Evolutionary conservation across 2,797 vertebrate genomes (phyloP).

Genomic region (Myotis pilosus): DNA sequence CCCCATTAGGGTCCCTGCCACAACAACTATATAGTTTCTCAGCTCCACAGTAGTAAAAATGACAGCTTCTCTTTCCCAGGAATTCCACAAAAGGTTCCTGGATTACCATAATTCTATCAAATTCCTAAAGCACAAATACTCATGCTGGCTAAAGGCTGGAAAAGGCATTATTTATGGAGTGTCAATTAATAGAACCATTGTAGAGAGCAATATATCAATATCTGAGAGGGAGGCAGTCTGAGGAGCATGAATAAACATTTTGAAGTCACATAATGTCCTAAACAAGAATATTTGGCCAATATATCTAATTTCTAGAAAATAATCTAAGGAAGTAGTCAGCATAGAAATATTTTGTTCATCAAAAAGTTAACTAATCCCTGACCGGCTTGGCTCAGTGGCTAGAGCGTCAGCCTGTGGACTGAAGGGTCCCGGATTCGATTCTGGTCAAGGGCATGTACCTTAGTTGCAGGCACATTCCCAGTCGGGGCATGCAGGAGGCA

Average conservation of each 20-base stretch:
- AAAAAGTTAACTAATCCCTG: background rate
- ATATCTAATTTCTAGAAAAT: background rate
- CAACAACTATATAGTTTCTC: background rate
- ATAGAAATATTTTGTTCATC: background rate
- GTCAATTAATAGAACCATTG: background rate
- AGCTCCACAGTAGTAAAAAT: background rate
- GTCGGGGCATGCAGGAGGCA: too few relatives aligned
- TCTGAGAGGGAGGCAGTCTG: background rate
- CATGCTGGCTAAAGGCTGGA: background rate
- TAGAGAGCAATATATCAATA: background rate
- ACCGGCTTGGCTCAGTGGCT: too few relatives aligned
- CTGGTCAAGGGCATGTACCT: too few relatives aligned
- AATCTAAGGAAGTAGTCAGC: background rate
- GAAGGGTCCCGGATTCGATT: too few relatives aligned
- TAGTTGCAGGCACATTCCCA: too few relatives aligned
- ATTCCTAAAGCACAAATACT: background rate
- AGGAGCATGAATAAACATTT: background rate
- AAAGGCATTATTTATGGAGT: background rate
- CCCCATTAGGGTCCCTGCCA: background rate
- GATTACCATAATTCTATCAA: background rate
- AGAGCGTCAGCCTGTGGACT: too few relatives aligned
- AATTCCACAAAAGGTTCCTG: background rate
- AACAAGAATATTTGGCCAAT: background rate
- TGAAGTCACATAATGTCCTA: background rate
- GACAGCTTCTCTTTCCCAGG: background rate